Conservation (phyloP, 2,113 vertebrate species). For the Oceanodroma tethys region DNA sequence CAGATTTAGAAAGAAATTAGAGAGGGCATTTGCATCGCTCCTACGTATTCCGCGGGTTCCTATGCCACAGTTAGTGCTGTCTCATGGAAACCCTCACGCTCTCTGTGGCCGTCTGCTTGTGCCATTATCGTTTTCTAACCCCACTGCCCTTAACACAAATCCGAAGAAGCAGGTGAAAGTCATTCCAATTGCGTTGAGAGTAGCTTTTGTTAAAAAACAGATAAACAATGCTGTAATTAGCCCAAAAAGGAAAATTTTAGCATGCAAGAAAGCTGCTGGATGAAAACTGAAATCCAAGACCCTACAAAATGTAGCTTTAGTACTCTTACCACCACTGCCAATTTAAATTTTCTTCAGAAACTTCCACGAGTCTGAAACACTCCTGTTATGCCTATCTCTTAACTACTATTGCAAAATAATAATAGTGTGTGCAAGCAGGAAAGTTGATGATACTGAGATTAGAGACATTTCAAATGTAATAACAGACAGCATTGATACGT, state of each 20-base stretch:
- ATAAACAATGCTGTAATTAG: not conserved
- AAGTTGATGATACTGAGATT: not conserved
- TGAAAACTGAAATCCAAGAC: not conserved
- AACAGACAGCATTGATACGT: not conserved
- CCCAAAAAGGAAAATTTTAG: not conserved
- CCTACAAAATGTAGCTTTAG: not conserved
- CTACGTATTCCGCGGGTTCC: not conserved
- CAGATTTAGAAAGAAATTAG: not conserved
- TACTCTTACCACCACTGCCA: not conserved
- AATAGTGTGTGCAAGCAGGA: not conserved
- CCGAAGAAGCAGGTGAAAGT: not conserved
- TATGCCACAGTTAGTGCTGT: not conserved
- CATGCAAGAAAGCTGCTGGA: not conserved
- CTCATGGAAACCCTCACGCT: not conserved
- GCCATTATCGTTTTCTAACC: not conserved
- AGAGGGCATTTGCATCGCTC: not conserved
- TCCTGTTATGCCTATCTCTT: not conserved
- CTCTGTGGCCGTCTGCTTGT: not conserved
- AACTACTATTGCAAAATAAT: not conserved
- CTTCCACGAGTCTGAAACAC: not conserved
- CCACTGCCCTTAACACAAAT: accelerated
- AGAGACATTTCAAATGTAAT: not conserved
- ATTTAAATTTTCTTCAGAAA: not conserved
- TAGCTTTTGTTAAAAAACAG: not conserved
- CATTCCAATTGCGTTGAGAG: not conserved